phyloP scores from a whole-genome alignment of 1,140 invertebrate species.

The Physella acuta region DNA sequence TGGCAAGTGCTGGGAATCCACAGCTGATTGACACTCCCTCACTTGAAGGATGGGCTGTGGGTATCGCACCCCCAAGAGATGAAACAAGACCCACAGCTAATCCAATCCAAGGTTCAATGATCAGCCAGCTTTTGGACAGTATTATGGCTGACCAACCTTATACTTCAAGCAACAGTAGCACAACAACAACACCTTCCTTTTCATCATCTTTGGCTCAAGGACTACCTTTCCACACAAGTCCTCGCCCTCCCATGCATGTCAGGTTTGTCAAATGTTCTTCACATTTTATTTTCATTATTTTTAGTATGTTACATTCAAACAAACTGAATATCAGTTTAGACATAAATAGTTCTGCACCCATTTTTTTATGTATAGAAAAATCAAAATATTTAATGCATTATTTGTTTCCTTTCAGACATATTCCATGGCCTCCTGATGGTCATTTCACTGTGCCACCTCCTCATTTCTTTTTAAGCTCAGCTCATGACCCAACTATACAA shows the following conservation, averaged over 20 bases:
- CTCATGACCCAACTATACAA: background rate
- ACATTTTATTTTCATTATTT: too few species aligned
- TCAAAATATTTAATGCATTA: too few species aligned
- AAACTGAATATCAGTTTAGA: too few species aligned
- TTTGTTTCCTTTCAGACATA: too few species aligned
- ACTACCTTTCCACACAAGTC: too few species aligned
- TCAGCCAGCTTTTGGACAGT: conserved; percentile 22
- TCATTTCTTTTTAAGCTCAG: background rate
- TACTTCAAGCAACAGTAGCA: background rate
- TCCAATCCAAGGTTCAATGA: conserved; percentile 7
- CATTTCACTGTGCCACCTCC: background rate
- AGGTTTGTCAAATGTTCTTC: too few species aligned
- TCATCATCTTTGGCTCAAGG: background rate
- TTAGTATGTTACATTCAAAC: too few species aligned
- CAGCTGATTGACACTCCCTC: background rate
- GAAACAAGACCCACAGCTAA: background rate
- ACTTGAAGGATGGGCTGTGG: background rate
- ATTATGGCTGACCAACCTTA: conserved; percentile 13
- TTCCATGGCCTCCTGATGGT: background rate
- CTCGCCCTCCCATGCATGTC: too few species aligned
- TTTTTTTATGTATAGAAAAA: too few species aligned
- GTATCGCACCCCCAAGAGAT: background rate
- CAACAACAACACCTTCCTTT: background rate
- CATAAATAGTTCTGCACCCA: too few species aligned
- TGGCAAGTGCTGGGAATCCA: background rate